Conservation (phyloP, 2,113 vertebrate species). For the Vidua chalybeata region DNA sequence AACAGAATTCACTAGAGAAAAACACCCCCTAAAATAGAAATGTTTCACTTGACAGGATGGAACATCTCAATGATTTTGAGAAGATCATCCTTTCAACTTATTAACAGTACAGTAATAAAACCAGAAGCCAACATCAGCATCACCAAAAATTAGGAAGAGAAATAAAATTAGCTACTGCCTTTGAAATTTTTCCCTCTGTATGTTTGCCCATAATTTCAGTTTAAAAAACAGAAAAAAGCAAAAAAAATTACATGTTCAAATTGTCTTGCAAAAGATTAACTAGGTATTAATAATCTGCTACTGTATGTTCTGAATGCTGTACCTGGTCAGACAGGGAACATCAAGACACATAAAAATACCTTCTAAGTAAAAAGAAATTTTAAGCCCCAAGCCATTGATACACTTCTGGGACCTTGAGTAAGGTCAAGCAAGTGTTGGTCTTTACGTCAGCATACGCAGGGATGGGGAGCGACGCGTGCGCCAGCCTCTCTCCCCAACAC, state of each 20-base stretch:
- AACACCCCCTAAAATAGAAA: conserved; percentile 47
- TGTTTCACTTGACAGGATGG: conserved; percentile 1
- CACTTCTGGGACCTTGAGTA: neutral
- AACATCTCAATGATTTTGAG: conserved; percentile 30
- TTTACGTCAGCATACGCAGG: neutral
- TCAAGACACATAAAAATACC: neutral
- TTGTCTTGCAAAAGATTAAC: neutral
- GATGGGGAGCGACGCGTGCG: rapidly evolving
- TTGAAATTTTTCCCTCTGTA: neutral
- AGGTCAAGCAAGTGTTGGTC: neutral
- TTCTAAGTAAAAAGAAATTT: neutral
- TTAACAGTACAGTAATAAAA: neutral
- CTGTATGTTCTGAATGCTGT: neutral
- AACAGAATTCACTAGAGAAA: conserved; percentile 37
- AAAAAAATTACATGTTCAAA: neutral
- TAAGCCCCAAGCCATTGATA: neutral
- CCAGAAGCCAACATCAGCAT: neutral
- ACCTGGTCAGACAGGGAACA: neutral
- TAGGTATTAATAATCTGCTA: neutral
- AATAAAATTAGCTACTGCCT: neutral
- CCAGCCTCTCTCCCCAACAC: neutral
- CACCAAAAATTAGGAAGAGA: neutral
- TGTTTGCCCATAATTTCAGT: neutral
- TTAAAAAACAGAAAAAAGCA: neutral
- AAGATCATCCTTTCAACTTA: neutral